phyloP scores from a whole-genome alignment of 2,888 invertebrate genomes.

The Tinea trinotella region DNA sequence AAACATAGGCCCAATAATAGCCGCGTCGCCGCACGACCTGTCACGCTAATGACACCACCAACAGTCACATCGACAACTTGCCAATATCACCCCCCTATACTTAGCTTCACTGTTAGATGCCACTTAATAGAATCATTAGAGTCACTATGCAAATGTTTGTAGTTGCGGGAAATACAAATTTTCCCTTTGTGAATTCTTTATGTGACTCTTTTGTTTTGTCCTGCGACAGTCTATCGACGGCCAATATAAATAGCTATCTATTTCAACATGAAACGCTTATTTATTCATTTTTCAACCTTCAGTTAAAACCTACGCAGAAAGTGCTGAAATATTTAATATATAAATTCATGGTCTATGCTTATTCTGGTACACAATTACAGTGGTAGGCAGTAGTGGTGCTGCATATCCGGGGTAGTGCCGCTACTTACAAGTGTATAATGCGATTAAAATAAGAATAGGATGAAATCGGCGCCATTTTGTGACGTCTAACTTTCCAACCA shows the following conservation, averaged over 20 bases:
- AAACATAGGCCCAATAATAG: conserved; percentile 8
- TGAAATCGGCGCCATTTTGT: too few relatives aligned
- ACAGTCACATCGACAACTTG: conserved; percentile 58
- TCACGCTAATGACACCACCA: conserved; percentile 62
- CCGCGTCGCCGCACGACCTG: neutral
- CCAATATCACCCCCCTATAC: conserved; percentile 43
- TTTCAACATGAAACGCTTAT: neutral
- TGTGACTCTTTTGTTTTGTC: neutral
- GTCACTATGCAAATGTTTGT: conserved; percentile 11
- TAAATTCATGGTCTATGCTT: too few relatives aligned
- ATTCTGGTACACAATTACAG: too few relatives aligned
- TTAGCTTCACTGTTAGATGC: conserved; percentile 25
- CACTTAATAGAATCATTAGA: conserved; percentile 10
- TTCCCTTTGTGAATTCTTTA: conserved; percentile 1
- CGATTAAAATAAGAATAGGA: too few relatives aligned
- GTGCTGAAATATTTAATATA: too few relatives aligned
- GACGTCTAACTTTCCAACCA: too few relatives aligned
- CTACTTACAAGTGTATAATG: too few relatives aligned
- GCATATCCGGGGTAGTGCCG: too few relatives aligned
- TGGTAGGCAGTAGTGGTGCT: too few relatives aligned
- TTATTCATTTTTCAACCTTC: neutral
- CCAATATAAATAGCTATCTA: neutral
- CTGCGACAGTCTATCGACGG: neutral
- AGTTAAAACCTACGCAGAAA: too few relatives aligned
- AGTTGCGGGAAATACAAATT: neutral